Evolutionary conservation across 92 coral and sea anemone species (phyloP), one percentile per base, ranked within the genome.

Genomic region (Zoanthus solanderi): DNA sequence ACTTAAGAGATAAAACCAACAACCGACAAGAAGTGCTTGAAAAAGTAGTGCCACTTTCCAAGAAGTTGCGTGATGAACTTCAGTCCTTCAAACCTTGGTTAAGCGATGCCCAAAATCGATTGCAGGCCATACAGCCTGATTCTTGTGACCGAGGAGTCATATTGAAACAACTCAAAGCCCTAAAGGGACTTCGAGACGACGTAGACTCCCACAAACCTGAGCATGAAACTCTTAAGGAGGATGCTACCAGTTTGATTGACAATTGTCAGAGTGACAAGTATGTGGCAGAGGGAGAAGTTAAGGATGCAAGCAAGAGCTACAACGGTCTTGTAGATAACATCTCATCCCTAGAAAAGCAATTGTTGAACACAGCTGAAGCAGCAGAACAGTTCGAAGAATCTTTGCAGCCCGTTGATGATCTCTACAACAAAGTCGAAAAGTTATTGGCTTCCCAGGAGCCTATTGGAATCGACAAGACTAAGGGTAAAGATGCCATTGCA

Each of bases 1-100:
- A 81, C 56, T 94, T 94, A 75, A 96, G 91, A 60, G 95, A 83
- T 65, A 92, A 94, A 63, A 95, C 98, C 23, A 78, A 85, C 60
- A 93, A 94, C 67, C 99, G 98, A 45, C 96, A 92, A 78, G 95
- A 92, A 72, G 94, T 88, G 73, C 91, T 97, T 8, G 98, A 92
- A 71, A 89, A 92, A 68, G 98, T 97, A 16, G 94, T 94, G 16
- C 99, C 99, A 2, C 92, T 97, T 32, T 91, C 99, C n/a, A 95
- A 96, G 73, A 94, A 89, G 72, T 93, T 93, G 79, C 95, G 90
- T 63, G 83, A 92, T 68, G 98, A 94, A 61, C 89, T 92, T 48
- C 94, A 89, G 37, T 89, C 92, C 15, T 80, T 97, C 71, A 93
- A 92, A 63, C 99, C 98, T 0, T 97, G 98, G 99, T 88, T 97